Conservation (phyloP, 2,888 invertebrate genomes). For the Diogma glabrata region DNA sequence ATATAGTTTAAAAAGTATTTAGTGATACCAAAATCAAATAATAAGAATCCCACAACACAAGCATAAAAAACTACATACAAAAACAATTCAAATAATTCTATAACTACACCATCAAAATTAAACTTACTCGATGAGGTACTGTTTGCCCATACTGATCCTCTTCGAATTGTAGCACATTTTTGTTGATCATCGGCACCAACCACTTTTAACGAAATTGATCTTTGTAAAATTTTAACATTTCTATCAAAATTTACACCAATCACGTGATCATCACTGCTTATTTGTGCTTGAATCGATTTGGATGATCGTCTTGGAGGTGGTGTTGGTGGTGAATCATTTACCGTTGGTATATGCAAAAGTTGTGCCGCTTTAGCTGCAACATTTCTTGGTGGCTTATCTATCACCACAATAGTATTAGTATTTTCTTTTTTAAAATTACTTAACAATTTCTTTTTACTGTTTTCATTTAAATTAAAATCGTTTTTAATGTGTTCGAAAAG, state of each 20-base stretch:
- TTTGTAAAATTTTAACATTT: constrained; percentile 9
- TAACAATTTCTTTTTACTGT: constrained; percentile 36
- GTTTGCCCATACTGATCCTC: constrained; percentile 21
- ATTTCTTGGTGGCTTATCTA: constrained; percentile 25
- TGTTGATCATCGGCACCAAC: constrained; percentile 9
- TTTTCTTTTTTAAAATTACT: constrained; percentile 32
- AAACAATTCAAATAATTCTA: constrained; percentile 16
- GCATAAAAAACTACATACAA: constrained; percentile 19
- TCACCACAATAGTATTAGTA: constrained; percentile 9
- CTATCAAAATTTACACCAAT: constrained; percentile 11
- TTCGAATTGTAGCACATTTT: constrained; percentile 20
- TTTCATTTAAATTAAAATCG: constrained; percentile 17
- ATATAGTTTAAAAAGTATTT: too few relatives aligned
- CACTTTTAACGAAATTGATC: constrained; percentile 15
- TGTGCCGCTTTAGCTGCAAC: constrained; percentile 53
- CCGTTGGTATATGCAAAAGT: constrained; percentile 42
- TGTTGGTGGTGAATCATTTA: constrained; percentile 21
- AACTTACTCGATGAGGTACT: constrained; percentile 19
- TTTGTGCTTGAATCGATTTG: constrained; percentile 20
- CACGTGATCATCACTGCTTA: constrained; percentile 20
- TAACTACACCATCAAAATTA: background rate
- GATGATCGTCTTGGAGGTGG: constrained; percentile 19
- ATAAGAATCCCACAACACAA: constrained; percentile 15
- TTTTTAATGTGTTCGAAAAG: constrained; percentile 21
- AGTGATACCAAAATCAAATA: too few relatives aligned